Percentiles rank a stretch among this genome's conserved stretches.
These are phyloP conservation scores for Hyposmocoma kahamanoa DNA, from an alignment of 1,140 invertebrate genomes.

Conservation along the genomic window DNA sequence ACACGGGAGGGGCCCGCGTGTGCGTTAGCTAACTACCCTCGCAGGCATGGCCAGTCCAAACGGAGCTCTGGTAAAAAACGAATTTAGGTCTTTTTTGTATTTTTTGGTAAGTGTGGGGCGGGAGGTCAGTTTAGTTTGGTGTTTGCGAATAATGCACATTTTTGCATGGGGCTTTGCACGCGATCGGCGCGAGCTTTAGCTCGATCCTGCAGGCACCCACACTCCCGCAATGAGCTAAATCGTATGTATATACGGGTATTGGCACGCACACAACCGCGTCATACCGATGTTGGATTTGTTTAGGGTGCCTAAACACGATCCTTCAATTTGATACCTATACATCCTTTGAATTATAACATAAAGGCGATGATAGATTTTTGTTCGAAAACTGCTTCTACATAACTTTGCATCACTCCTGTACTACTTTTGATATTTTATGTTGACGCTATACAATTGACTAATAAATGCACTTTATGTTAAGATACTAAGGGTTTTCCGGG, in stretches of 20 bases:
- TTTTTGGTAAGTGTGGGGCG: constrained; percentile 21
- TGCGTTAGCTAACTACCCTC: too few relatives aligned
- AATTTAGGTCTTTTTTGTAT: constrained; percentile 33
- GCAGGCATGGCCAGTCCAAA: constrained; percentile 30
- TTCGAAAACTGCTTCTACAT: too few relatives aligned
- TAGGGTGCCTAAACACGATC: too few relatives aligned
- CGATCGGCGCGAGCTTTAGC: constrained; percentile 46
- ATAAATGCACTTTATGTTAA: too few relatives aligned
- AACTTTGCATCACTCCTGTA: too few relatives aligned
- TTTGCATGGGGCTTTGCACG: constrained; percentile 62
- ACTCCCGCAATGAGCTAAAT: background rate
- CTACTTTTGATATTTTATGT: too few relatives aligned
- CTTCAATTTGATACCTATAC: too few relatives aligned
- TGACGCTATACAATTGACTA: too few relatives aligned
- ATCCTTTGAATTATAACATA: too few relatives aligned
- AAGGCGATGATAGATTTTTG: too few relatives aligned
- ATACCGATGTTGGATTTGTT: too few relatives aligned
- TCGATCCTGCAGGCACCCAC: constrained; percentile 36
- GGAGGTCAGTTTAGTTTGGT: constrained; percentile 42
- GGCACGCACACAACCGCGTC: constrained; percentile 34
- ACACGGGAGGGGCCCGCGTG: constrained; percentile 48
- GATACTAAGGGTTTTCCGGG: too few relatives aligned
- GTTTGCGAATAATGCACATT: constrained; percentile 61
- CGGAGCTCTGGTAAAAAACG: constrained; percentile 38
- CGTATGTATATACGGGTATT: background rate